Base-by-base conservation (phyloP, 2,113 vertebrate species). In the Eudyptes chrysolophus region DNA sequence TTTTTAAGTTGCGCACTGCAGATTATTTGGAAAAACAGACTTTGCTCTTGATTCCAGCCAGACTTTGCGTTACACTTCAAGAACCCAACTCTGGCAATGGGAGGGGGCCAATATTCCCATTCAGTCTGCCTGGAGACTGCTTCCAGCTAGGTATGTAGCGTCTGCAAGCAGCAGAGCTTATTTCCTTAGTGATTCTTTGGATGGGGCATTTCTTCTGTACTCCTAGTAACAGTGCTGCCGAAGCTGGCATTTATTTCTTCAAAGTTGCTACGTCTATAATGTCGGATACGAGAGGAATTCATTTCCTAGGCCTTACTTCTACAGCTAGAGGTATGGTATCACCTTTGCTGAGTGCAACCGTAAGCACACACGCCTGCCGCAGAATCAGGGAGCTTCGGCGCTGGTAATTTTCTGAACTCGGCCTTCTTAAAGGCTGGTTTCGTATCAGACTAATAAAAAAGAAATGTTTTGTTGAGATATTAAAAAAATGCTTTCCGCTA, bases 141-240 rank as follows among this genome's bases (percentile, higher is more conserved):
- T 89, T 13, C 71, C 95, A 44, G 77, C 7, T 22, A 80, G 82
- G 65, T 51, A 26, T 75, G 94, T 17, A 70, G 71, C 16, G 79
- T 60, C 95, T 94, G 96, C 10, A 7, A 80, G 87, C 81, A 70
- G 91, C 78, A 87, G 70, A 77, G 89, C 70, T 79, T n/a, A 76
- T 90, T 92, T 93, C 92, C 94, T 80, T 51, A 82, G 93, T 8
- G 91, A 97, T 94, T 87, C 84, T 85, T 93, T 93, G 89, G 89
- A 90, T 20, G 89, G 65, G 84, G 38, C 84, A 48, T 12, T 84
- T 60, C 89, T 87, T 22, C 87, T 27, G 54, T 1, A 44, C 78
- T 79, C 87, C 72, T 22, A 57, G 94, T 34, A 90, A 80, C 89
- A 2, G 61, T 1, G 14, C 12, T n/a, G 84, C 87, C 14, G 1